Evolutionary conservation across 2,113 vertebrate species (phyloP), one percentile per base, ranked within the genome.

Genomic region (Panurus biarmicus): DNA sequence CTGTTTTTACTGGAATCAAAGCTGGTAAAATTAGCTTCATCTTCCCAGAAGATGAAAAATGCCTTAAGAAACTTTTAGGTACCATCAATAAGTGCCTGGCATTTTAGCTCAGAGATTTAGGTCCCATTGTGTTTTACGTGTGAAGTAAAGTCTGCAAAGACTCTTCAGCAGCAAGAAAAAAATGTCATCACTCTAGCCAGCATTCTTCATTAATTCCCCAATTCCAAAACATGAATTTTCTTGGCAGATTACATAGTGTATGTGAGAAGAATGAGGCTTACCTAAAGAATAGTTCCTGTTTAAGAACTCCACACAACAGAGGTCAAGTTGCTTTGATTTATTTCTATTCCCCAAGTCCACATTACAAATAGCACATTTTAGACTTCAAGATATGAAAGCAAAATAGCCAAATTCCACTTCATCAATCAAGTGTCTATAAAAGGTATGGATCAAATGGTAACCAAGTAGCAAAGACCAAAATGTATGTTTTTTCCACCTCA

Each of bases 271-370:
- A 44, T 48, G 25, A 28, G 38, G 14, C 69, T 74, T 36, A 70
- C 20, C 25, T 84, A 3, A 81, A 81, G 47, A 67, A 36, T 1
- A 22, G 51, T 50, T 92, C 57, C 65, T 35, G 11, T 42, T 86
- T 48, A 94, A 92, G 33, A 85, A 95, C 47, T 86, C 53, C 64
- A 92, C 82, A 75, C 66, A 47, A 29, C 8, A 70, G 26, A 70
- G 28, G 23, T 93, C 70, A 94, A 77, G 85, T 91, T 42, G 51
- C 90, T 95, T 93, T 94, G 76, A 88, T 94, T 96, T 97, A 97
- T 96, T 97, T 91, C 87, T 96, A 79, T 51, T 94, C 93, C 92
- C 92, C 93, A 83, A 96, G 74, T 96, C 73, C 92, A 95, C 90
- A 2, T 94, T 89, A 96, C 95, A 96, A 93, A 96, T 76, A 94